A percentile compares a stretch with the other conserved stretches of the same genome.
Conservation (phyloP, 2,113 vertebrate species). For the Mustela lutreola region DNA sequence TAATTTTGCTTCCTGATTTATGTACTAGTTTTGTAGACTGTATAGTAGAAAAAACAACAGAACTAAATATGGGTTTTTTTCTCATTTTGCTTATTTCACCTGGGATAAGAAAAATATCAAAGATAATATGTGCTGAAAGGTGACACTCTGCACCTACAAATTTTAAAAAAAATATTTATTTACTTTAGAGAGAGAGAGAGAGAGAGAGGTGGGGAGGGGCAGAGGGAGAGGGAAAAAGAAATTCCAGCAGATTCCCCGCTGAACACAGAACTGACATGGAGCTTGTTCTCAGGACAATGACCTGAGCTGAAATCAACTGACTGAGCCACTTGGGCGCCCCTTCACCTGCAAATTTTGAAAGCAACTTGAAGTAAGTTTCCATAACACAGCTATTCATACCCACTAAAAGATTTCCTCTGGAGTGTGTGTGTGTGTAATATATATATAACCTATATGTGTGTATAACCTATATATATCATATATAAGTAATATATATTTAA, state of each 20-base stretch:
- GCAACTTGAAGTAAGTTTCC: constrained; percentile 42
- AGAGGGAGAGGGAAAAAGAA: not conserved
- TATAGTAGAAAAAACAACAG: constrained; percentile 47
- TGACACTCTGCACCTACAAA: not conserved
- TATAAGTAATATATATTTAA: not conserved
- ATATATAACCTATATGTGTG: not conserved
- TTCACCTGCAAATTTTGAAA: not conserved
- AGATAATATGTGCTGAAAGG: not conserved
- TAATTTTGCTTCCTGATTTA: constrained; percentile 63
- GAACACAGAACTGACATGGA: not conserved
- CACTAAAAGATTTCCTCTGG: not conserved
- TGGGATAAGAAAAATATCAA: constrained; percentile 62
- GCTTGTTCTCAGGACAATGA: not conserved
- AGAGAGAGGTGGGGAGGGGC: not conserved
- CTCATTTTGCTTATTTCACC: constrained; percentile 53
- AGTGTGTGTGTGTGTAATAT: not conserved
- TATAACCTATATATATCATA: no score
- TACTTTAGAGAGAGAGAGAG: not conserved
- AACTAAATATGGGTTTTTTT: not conserved
- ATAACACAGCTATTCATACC: not conserved
- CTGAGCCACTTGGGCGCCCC: not conserved
- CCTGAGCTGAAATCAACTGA: not conserved
- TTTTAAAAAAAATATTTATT: not conserved
- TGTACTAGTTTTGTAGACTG: constrained; percentile 57
- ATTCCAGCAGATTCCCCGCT: not conserved